Evolutionary conservation across 2,888 invertebrate genomes (phyloP).

Genomic region (Tenthredo mesomela): DNA sequence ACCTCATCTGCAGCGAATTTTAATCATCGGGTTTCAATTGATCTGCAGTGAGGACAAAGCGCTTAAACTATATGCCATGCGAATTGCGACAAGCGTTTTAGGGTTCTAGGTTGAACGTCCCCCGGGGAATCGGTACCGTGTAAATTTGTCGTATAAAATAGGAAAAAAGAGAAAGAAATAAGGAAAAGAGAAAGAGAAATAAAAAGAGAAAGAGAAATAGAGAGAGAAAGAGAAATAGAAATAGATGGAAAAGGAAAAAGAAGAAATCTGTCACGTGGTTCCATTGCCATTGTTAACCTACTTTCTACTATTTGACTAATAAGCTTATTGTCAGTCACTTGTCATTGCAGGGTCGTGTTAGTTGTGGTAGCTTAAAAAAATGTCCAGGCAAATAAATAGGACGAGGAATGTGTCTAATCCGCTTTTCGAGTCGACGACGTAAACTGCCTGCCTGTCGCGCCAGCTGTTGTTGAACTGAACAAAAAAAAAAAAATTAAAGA

Average conservation of each 20-base stretch:
- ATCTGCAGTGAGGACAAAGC: background rate
- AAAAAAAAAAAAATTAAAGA: background rate
- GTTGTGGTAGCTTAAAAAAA: conserved; percentile 27
- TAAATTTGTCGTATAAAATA: background rate
- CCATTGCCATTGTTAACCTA: conserved; percentile 42
- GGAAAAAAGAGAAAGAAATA: background rate
- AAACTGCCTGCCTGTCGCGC: background rate
- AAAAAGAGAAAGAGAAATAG: background rate
- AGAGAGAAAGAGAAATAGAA: background rate
- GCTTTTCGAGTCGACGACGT: background rate
- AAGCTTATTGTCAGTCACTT: conserved; percentile 47
- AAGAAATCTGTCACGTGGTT: conserved; percentile 35
- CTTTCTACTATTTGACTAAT: conserved; percentile 46
- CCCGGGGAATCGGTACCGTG: background rate
- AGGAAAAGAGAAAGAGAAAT: background rate
- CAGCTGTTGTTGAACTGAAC: no score
- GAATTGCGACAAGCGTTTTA: background rate
- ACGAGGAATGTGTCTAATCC: conserved; percentile 29
- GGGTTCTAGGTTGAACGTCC: background rate
- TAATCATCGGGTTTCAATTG: background rate
- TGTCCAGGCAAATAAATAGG: conserved; percentile 24
- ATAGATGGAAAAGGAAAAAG: background rate
- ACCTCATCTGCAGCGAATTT: background rate
- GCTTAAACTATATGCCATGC: background rate
- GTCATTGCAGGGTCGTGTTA: conserved; percentile 36